Base-by-base conservation (phyloP, 2,113 vertebrate genomes). In the Cyprinodon tularosa region DNA sequence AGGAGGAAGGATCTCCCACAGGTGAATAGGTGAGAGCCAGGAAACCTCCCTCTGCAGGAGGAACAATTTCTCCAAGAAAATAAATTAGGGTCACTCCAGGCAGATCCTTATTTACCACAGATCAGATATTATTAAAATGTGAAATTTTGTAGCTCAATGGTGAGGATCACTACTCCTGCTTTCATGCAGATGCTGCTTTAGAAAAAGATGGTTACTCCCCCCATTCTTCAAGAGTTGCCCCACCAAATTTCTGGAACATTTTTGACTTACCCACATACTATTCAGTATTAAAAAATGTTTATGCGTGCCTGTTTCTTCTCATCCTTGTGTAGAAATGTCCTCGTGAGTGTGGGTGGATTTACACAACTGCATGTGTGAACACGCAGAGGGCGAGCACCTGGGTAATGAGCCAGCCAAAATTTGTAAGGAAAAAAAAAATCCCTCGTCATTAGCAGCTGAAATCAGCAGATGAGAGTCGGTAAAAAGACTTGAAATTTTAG, bases 301-400 rank as follows among this genome's bases (percentile, higher is more conserved):
- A 15, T 66, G 42, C 20, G n/a, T n/a, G 17, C n/a, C 50, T n/a
- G 50, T 62, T 81, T 82, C n/a, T 47, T 75, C 78, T 84, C 85
- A 82, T 85, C 84, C 83, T 44, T 83, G 80, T 81, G 84, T 83
- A 77, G 89, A 79, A 90, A 92, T 89, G 88, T 88, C 84, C 77
- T 75, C 74, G 76, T 88, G 85, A 89, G 79, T 62, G 71, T 22
- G 76, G 40, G 37, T 71, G 72, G 78, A 81, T 77, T 74, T 76
- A 10, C 72, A 78, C 53, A 78, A 39, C 22, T 44, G 14, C 62
- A 61, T 53, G 74, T 86, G 82, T 82, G 77, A 88, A 81, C 50
- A 72, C 15, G 61, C 79, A 74, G 71, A 73, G 74, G 69, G 70
- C 81, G 68, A 68, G 85, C 72, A 88, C 84, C 86, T 90, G 76